Base-by-base conservation (phyloP, 2,797 vertebrate species). In the Falco cherrug region DNA sequence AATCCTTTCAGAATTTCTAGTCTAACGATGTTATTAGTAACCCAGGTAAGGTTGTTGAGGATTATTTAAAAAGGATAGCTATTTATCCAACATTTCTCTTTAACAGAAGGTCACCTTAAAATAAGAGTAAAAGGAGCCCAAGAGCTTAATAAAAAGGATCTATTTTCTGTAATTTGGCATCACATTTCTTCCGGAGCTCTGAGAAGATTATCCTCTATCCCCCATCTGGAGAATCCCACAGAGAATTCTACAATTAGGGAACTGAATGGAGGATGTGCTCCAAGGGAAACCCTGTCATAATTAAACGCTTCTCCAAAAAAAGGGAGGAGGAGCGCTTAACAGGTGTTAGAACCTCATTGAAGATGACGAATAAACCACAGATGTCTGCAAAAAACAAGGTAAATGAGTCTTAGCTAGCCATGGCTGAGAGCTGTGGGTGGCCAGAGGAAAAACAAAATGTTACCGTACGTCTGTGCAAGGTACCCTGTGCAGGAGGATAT, bases 161-260 rank as follows among this genome's bases (percentile, higher is more conserved):
- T 94, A 93, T 97, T 97, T 97, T 95, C 94, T 96, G 74, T 96
- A 94, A 97, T 97, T 95, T 96, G 95, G 95, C 94, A 96, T 96
- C 91, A 89, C 77, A 94, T 89, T 97, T 97, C 94, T 97, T 95
- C 95, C 68, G 24, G 91, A 95, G 90, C 91, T 90, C 90, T 91
- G 94, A 95, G 75, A 96, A 97, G 96, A 95, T 93, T 92, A 96
- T 95, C 90, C 82, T 95, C 93, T 93, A 89, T 96, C 87, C 90
- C 89, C 91, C 93, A 96, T 96, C 91, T 97, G 87, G 93, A 97
- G 96, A 90, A 95, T 91, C 75, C 94, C 91, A 92, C 81, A 95
- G 94, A 94, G 95, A 94, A 91, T 94, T 94, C 93, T 95, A 94
- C 95, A 97, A 93, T 96, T 91, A 96, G 84, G 67, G 77, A 94